phyloP scores from a whole-genome alignment of 2,797 vertebrate species.

The Sorex maritimensis region DNA sequence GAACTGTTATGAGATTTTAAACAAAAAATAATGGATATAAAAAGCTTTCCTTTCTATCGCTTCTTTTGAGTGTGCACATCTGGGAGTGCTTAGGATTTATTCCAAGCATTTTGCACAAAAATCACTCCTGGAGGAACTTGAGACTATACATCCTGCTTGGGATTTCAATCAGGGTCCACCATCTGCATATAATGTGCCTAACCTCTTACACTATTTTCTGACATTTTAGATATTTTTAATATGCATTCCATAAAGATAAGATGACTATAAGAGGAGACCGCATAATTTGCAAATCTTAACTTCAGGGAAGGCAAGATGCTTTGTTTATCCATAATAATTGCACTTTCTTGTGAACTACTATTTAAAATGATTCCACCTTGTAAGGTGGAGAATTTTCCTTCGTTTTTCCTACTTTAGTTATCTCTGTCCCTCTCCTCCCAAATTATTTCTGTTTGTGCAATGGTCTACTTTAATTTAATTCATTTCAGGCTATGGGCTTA shows the following conservation, averaged over 20 bases:
- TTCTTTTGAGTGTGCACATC: not conserved
- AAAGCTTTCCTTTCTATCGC: not conserved
- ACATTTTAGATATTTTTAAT: too few relatives aligned
- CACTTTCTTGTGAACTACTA: not conserved
- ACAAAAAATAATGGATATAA: not conserved
- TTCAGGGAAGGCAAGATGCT: not conserved
- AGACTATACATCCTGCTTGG: too few relatives aligned
- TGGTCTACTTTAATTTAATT: too few relatives aligned
- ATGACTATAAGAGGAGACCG: too few relatives aligned
- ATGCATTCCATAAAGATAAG: too few relatives aligned
- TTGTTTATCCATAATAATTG: not conserved
- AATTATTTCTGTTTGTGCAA: not conserved
- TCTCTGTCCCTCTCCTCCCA: rapidly evolving
- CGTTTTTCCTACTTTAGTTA: not conserved
- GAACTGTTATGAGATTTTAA: not conserved
- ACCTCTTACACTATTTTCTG: too few relatives aligned
- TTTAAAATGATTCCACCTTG: not conserved
- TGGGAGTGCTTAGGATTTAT: too few relatives aligned
- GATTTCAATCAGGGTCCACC: too few relatives aligned
- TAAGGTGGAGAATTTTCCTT: not conserved
- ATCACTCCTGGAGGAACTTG: too few relatives aligned
- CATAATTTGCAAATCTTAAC: not conserved
- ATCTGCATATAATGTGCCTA: too few relatives aligned
- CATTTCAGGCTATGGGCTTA: too few relatives aligned
- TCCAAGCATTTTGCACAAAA: too few relatives aligned